Base-by-base conservation (phyloP, 2,797 vertebrate genomes). In the Cephalopachus bancanus region DNA sequence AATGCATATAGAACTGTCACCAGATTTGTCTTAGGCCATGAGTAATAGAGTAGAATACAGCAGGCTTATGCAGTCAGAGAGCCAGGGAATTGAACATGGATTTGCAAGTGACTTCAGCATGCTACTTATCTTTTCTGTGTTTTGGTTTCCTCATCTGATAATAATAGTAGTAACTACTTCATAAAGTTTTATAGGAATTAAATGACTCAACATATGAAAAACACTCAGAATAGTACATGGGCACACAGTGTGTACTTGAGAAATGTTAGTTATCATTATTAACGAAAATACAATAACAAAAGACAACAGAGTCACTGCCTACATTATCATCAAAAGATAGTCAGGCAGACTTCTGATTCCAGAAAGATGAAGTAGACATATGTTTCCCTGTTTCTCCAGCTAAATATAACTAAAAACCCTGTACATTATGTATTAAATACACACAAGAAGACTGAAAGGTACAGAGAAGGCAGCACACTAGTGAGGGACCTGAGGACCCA, bases 221-320 rank as follows among this genome's bases (percentile, higher is more conserved):
- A 7, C 55, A 91, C 55, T 72, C 26, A 62, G 49, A 78, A 65
- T 2, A 91, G 28, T 26, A 60, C 14, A n/a, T 55, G 33, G 33
- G 26, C 9, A 87, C 57, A 79, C 1, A 16, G 28, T 78, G 10
- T 78, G 12, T 83, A 81, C 26, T 67, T 79, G 53, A 69, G 28
- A 93, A 93, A 60, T 79, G 72, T 87, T 79, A 87, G 14, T 12
- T 86, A 60, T 87, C 24, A 62, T 71, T 72, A 80, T 20, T 64
- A 83, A 83, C 44, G 51, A 69, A 87, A 80, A 74, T 30, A 87
- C 5, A 83, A 64, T 80, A 33, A 89, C 49, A 74, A 65, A 94
- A 89, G 28, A 75, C 44, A 83, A 59, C 3, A 20, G 20, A 89
- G 30, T 33, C 30, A 44, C 69, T 83, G n/a, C 24, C 15, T 74